Evolutionary conservation across 2,888 invertebrate species (phyloP).

Genomic region (Sarcophaga caerulescens): DNA sequence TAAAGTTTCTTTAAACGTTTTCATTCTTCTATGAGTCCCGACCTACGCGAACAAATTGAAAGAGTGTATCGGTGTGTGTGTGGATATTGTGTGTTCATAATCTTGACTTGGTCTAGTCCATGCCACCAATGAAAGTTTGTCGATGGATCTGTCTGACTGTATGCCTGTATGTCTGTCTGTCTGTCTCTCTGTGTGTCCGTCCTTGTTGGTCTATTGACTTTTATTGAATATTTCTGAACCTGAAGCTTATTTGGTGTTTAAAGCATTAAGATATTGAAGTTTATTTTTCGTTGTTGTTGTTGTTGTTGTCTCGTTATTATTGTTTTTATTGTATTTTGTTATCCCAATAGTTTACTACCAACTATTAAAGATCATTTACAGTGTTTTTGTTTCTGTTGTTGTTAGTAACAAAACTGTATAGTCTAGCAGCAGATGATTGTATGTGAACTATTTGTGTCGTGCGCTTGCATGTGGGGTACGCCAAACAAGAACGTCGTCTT

Average conservation of each 20-base stretch:
- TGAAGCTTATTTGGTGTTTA: slow-evolving; percentile 65
- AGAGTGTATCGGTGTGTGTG: slow-evolving; percentile 43
- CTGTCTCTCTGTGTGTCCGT: slow-evolving; percentile 2
- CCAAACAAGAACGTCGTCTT: slow-evolving; percentile 3
- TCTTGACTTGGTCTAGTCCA: slow-evolving; percentile 21
- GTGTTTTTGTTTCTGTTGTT: slow-evolving; percentile 29
- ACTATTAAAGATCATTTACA: slow-evolving; percentile 54
- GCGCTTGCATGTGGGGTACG: slow-evolving; percentile 50
- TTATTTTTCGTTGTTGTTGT: slow-evolving; percentile 16
- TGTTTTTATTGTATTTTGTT: slow-evolving; percentile 46
- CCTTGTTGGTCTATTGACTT: slow-evolving; percentile 48
- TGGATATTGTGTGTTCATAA: slow-evolving; percentile 43
- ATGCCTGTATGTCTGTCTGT: background rate
- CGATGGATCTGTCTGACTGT: background rate
- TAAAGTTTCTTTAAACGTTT: slow-evolving; percentile 68
- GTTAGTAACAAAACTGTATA: slow-evolving; percentile 31
- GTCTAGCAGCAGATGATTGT: slow-evolving; percentile 1
- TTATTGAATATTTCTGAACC: slow-evolving; percentile 52
- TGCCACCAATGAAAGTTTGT: background rate
- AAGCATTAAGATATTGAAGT: slow-evolving; percentile 65
- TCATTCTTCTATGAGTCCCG: slow-evolving; percentile 55
- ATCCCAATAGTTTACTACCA: slow-evolving; percentile 61
- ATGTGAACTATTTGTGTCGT: slow-evolving; percentile 55
- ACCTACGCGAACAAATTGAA: slow-evolving; percentile 68
- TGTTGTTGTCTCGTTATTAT: slow-evolving; percentile 19